phyloP scores from a whole-genome alignment of 2,113 vertebrate genomes.

The Machaerirhynchus nigripectus region DNA sequence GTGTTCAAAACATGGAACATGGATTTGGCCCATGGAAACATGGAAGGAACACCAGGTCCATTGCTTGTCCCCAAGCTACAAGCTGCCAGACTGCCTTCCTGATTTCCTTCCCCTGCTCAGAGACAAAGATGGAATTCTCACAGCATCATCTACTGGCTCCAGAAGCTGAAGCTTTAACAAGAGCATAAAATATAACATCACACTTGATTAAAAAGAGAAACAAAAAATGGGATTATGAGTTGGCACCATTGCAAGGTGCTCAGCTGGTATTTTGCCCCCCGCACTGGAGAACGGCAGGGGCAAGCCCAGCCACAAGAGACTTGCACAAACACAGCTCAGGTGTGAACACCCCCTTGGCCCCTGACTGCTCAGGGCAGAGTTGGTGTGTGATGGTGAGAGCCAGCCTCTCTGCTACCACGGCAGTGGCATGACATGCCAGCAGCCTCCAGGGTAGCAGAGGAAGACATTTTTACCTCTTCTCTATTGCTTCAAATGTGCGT shows the following conservation, averaged over 20 bases:
- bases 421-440: not conserved
- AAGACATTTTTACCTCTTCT: not conserved
- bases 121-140: not conserved
- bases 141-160: not conserved
- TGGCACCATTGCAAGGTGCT: not conserved
- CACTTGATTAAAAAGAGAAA: not conserved
- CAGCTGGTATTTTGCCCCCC: not conserved
- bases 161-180: not conserved
- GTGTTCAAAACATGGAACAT: not conserved
- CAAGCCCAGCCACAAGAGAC: not conserved
- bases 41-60: not conserved
- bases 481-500: not conserved
- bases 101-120: not conserved
- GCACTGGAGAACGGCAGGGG: not conserved
- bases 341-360: not conserved
- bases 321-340: not conserved
- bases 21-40: not conserved
- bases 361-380: not conserved
- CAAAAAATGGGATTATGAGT: not conserved
- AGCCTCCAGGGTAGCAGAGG: not conserved
- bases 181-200: not conserved
- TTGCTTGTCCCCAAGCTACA: not conserved
- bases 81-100: not conserved
- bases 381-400: not conserved
- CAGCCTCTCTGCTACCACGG: not conserved